Percentiles rank a stretch among this genome's conserved stretches.
These are phyloP conservation scores for Gymnocypris eckloni DNA, from an alignment of 2,797 vertebrate genomes.

Conservation along the genomic window DNA sequence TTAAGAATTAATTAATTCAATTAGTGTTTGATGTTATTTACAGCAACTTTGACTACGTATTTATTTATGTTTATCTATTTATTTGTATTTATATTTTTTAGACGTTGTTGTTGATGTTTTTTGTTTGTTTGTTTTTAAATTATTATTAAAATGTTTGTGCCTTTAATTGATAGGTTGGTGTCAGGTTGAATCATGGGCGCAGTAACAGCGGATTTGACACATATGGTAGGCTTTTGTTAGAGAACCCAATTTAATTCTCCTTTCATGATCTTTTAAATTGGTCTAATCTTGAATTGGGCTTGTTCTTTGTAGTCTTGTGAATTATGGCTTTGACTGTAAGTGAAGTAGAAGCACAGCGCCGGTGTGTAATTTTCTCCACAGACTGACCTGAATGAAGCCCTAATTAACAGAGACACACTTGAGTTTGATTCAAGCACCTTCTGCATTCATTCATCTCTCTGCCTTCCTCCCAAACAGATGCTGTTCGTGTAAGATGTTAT, in stretches of 20 bases:
- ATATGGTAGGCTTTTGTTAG: background rate
- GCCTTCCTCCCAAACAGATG: background rate
- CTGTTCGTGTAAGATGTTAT: background rate
- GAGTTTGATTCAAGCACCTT: background rate
- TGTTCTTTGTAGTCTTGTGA: background rate
- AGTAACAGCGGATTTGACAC: background rate
- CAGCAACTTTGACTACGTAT: background rate
- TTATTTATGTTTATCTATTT: too few species aligned
- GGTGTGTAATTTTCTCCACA: background rate
- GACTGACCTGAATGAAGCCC: background rate
- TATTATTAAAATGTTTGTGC: background rate
- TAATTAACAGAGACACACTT: background rate
- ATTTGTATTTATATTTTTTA: background rate
- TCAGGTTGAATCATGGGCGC: background rate
- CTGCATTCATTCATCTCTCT: background rate
- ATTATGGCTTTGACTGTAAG: background rate
- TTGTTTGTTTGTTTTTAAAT: background rate
- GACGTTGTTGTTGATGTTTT: background rate
- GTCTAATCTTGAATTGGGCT: background rate
- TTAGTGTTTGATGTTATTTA: background rate
- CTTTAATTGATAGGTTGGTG: background rate
- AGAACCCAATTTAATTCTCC: background rate
- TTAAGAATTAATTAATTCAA: too few species aligned
- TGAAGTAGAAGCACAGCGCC: background rate
- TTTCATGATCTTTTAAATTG: background rate